A percentile compares a stretch with the other conserved stretches of the same genome.
These are phyloP conservation scores for Protula sp. DNA, from an alignment of 2,888 invertebrate genomes.

Conservation along the genomic window DNA sequence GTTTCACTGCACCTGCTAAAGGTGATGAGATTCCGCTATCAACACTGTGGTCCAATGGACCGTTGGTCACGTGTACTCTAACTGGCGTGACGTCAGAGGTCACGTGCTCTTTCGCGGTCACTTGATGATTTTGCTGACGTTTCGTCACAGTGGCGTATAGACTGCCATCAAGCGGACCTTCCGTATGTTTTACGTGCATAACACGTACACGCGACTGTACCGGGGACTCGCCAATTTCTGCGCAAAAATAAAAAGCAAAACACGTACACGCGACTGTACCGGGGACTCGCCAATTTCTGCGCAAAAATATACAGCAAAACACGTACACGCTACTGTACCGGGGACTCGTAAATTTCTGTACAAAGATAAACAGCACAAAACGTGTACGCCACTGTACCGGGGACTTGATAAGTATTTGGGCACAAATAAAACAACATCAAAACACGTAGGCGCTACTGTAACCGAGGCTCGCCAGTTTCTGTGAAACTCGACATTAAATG, in stretches of 20 bases:
- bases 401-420: no score
- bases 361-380: no score
- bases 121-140: no score
- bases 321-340: constrained; percentile 9
- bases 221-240: not conserved
- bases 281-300: no score
- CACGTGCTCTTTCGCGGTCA: not conserved
- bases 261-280: constrained; percentile 11
- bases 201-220: constrained; percentile 13
- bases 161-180: constrained; percentile 83
- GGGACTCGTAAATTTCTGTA: no score
- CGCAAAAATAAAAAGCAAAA: no score
- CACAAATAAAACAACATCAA: no score
- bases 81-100: not conserved
- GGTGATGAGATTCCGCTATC: constrained; percentile 81
- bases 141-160: constrained; percentile 68
- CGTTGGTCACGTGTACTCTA: constrained; percentile 34
- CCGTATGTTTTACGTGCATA: constrained; percentile 51
- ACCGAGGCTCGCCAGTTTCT: no score
- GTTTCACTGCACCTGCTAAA: no score
- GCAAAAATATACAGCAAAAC: no score
- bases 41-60: constrained; percentile 76
- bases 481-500: no score
- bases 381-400: constrained; percentile 9
- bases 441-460: no score